Conservation (phyloP, 1,140 invertebrate species). For the Eumaeus atala region DNA sequence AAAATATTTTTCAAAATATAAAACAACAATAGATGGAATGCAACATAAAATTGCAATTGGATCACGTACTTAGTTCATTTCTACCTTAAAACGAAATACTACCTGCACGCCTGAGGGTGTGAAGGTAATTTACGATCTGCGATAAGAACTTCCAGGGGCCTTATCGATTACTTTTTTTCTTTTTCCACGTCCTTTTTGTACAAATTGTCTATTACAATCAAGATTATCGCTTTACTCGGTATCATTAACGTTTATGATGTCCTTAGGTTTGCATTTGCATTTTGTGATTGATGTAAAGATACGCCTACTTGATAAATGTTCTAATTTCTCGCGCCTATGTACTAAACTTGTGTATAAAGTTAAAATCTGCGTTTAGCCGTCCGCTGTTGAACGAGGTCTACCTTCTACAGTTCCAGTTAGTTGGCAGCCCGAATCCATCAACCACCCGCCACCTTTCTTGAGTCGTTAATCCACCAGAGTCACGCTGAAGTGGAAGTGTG, state of each 20-base stretch:
- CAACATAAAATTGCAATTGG: constrained; percentile 67
- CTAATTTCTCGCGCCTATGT: too few species aligned
- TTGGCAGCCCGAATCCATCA: too few species aligned
- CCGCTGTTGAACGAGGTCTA: too few species aligned
- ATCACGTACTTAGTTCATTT: constrained; percentile 68
- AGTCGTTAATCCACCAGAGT: too few species aligned
- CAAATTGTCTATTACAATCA: constrained; percentile 62
- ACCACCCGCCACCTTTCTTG: too few species aligned
- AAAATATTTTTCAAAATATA: not conserved
- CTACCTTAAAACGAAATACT: constrained; percentile 35
- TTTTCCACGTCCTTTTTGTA: constrained; percentile 61
- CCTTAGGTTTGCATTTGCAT: not conserved
- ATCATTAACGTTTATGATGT: constrained; percentile 6
- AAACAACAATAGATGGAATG: constrained; percentile 51
- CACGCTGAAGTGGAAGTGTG: too few species aligned
- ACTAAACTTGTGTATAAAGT: too few species aligned
- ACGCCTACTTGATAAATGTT: too few species aligned
- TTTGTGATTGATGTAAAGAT: too few species aligned
- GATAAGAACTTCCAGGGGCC: constrained; percentile 66
- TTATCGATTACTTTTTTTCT: constrained; percentile 61
- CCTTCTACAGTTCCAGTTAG: too few species aligned
- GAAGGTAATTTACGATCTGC: constrained; percentile 65
- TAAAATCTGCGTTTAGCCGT: too few species aligned
- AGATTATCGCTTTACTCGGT: constrained; percentile 30
- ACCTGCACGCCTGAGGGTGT: constrained; percentile 59